Evolutionary conservation across 2,888 invertebrate species (phyloP).

Genomic region (Latheticus oryzae): DNA sequence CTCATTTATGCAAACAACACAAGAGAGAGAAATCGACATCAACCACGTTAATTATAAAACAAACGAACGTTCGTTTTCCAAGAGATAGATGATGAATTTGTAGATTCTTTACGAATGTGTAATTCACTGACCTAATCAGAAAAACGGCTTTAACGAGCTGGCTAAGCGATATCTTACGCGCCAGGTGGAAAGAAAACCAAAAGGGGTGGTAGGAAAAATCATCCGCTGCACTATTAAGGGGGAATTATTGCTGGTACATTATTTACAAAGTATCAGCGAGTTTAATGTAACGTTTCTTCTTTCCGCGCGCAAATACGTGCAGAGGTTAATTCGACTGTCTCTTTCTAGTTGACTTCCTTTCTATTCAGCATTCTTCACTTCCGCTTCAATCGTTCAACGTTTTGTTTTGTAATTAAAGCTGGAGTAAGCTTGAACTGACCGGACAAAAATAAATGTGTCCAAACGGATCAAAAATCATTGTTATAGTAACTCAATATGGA

Average conservation of each 20-base stretch:
- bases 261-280: slow-evolving; percentile 47
- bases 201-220: background rate
- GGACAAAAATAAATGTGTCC: slow-evolving; percentile 9
- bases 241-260: slow-evolving; percentile 51
- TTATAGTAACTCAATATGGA: background rate
- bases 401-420: slow-evolving; percentile 49
- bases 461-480: slow-evolving; percentile 17
- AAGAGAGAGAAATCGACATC: slow-evolving; percentile 26
- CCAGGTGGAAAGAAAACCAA: slow-evolving; percentile 3
- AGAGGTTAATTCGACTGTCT: slow-evolving; percentile 47
- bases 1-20: slow-evolving; percentile 5
- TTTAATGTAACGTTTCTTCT: slow-evolving; percentile 51
- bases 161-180: slow-evolving; percentile 21
- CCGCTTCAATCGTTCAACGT: slow-evolving; percentile 48
- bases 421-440: slow-evolving; percentile 29
- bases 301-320: slow-evolving; percentile 48
- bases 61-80: slow-evolving; percentile 35
- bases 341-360: slow-evolving; percentile 45
- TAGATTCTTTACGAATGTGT: too few species aligned
- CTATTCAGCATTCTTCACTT: slow-evolving; percentile 51
- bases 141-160: slow-evolving; percentile 36
- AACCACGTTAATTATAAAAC: slow-evolving; percentile 37
- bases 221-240: slow-evolving; percentile 41
- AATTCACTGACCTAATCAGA: slow-evolving; percentile 39
- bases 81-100: slow-evolving; percentile 19